phyloP scores from a whole-genome alignment of 2,888 invertebrate genomes.

The Chrysolina oricalcia region DNA sequence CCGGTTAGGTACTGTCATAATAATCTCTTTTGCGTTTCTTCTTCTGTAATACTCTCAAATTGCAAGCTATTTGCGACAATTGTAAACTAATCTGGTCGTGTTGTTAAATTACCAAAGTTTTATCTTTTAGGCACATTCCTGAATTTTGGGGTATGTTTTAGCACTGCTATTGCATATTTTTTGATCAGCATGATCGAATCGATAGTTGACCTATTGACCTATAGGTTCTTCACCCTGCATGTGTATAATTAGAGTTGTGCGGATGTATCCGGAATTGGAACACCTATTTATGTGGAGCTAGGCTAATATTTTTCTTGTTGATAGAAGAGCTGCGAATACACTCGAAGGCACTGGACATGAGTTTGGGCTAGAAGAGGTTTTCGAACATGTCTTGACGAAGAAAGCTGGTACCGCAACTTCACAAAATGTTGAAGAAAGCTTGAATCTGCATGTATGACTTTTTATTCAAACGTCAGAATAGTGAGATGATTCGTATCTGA shows the following conservation, averaged over 20 bases:
- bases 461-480: no score
- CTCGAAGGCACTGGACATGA: neutral
- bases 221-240: constrained; percentile 41
- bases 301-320: constrained; percentile 8
- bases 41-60: neutral
- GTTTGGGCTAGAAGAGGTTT: neutral
- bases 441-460: no score
- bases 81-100: neutral
- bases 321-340: neutral
- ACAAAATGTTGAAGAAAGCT: no score
- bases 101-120: neutral
- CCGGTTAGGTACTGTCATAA: no score
- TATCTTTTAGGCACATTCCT: neutral
- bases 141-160: neutral
- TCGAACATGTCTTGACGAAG: no score
- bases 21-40: no score
- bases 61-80: neutral
- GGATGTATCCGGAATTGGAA: constrained; percentile 18
- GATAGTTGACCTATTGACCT: constrained; percentile 54
- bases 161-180: neutral
- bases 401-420: no score
- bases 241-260: constrained; percentile 30
- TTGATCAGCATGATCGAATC: constrained; percentile 36
- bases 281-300: neutral
- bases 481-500: no score